Percentiles rank a stretch among this genome's conserved stretches.
Evolutionary conservation across 2,888 invertebrate species (phyloP).

Genomic region (Alitta virens): DNA sequence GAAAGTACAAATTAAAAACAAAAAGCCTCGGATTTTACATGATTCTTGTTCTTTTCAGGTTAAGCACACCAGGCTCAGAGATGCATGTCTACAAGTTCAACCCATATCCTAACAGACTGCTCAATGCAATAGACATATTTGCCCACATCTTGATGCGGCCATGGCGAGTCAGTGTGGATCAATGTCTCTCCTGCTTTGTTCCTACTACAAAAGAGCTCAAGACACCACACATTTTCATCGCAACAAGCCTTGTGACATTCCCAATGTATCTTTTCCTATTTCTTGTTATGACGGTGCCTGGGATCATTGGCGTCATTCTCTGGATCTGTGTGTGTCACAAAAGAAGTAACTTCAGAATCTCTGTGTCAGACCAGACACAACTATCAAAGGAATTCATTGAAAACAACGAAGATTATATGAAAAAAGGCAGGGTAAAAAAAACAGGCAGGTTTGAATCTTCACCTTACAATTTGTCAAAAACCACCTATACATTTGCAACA

Average conservation of each 20-base stretch:
- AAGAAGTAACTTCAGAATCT: no score
- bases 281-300: neutral
- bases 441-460: no score
- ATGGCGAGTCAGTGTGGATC: neutral
- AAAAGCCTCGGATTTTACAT: no score
- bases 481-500: neutral
- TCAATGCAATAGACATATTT: neutral
- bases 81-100: neutral
- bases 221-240: neutral
- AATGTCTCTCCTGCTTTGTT: neutral
- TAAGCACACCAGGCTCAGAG: neutral
- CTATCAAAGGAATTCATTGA: no score
- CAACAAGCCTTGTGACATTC: neutral
- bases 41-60: no score
- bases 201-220: neutral
- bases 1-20: no score
- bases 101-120: neutral
- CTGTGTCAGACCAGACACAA: no score
- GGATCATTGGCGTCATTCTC: neutral
- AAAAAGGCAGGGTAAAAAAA: no score
- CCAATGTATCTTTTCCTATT: neutral
- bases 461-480: neutral
- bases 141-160: neutral
- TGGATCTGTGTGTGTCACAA: neutral
- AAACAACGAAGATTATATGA: no score